Evolutionary conservation across 2,797 vertebrate species (phyloP).

Genomic region (Premnoplex brunnescens): DNA sequence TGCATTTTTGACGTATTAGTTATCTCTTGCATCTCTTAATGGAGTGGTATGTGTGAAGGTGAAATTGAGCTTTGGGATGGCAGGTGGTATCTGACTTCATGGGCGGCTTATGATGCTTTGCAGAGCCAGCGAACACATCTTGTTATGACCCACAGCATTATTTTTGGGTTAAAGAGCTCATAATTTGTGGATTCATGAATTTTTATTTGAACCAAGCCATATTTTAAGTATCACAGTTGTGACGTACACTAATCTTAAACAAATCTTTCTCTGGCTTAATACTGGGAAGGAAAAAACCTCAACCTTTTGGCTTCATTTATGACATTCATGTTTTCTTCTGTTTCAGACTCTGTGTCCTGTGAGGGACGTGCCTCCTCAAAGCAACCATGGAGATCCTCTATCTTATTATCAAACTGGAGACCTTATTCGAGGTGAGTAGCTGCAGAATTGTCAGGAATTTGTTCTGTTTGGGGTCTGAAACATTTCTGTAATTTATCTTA

Average conservation of each 20-base stretch:
- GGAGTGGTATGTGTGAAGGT: background rate
- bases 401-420: slow-evolving; percentile 95
- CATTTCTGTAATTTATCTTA: background rate
- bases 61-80: background rate
- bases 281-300: fast-evolving
- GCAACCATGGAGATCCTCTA: slow-evolving; percentile 93
- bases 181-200: fast-evolving
- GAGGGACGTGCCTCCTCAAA: slow-evolving; percentile 91
- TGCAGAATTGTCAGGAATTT: background rate
- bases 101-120: background rate
- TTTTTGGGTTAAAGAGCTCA: background rate
- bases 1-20: fast-evolving
- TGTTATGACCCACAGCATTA: background rate
- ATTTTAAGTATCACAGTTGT: background rate
- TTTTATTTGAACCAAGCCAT: background rate
- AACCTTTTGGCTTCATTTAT: background rate
- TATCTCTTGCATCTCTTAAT: fast-evolving
- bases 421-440: slow-evolving; percentile 86
- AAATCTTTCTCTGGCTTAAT: background rate
- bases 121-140: background rate
- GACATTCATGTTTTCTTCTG: background rate
- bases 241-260: background rate
- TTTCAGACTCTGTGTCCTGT: slow-evolving; percentile 91
- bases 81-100: background rate
- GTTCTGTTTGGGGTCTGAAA: background rate